phyloP scores from a whole-genome alignment of 2,113 vertebrate species.

The Hydrolagus affinis region DNA sequence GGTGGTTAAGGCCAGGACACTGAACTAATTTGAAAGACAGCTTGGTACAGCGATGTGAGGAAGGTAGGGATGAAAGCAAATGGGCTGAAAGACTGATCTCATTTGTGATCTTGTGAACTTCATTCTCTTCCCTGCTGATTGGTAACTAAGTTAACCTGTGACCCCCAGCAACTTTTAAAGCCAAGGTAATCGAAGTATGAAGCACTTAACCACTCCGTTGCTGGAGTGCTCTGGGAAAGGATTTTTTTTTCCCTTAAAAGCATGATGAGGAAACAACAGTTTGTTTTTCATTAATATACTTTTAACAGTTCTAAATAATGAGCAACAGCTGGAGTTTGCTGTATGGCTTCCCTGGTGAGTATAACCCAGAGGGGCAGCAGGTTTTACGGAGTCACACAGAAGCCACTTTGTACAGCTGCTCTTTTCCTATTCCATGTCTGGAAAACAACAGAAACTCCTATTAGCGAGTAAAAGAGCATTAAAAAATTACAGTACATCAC shows the following conservation, averaged over 20 bases:
- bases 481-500: neutral
- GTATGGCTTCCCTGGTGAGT: neutral
- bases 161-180: no score
- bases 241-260: neutral
- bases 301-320: slow-evolving; percentile 10
- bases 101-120: no score
- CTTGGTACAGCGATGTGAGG: no score
- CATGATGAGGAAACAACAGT: slow-evolving; percentile 5
- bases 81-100: no score
- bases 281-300: slow-evolving; percentile 14
- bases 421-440: neutral
- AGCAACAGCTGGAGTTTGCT: slow-evolving; percentile 21
- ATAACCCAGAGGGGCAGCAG: neutral
- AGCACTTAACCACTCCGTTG: neutral
- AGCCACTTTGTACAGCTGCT: slow-evolving; percentile 4
- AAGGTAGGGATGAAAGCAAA: no score
- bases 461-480: neutral
- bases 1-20: no score
- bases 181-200: no score
- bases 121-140: no score
- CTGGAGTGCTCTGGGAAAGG: neutral
- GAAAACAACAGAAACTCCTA: neutral
- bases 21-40: no score
- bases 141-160: no score
- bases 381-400: neutral